Base-by-base conservation (phyloP, 2,113 vertebrate genomes). In the Choloepus hoffmanni region DNA sequence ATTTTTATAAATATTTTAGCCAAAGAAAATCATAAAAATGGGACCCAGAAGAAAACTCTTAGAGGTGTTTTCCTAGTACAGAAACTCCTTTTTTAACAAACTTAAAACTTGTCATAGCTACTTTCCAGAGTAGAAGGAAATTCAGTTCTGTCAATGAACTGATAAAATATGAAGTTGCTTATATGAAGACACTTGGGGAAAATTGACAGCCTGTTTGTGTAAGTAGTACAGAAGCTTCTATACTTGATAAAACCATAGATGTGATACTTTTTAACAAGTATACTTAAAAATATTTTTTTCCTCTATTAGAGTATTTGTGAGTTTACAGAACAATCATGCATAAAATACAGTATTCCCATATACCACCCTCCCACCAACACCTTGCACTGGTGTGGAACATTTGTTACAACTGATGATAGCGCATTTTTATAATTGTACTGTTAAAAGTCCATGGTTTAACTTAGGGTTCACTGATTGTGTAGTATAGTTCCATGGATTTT, bases 1-100 rank as follows among this genome's bases (percentile, higher is more conserved):
- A 36, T 62, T 79, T 95, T 43, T 87, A 12, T 62, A 89, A 73
- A 45, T 90, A 63, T 92, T 79, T 84, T 28, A 91, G 67, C 30
- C 65, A 65, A 40, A 95, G 11, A 62, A 72, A 90, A 45, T 74
- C 84, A 10, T 62, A 72, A 82, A 95, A 87, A 86, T 58, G 45
- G 45, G 70, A 78, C 68, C 45, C 62, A 83, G 5, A 40, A 45
- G 87, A 84, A 82, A 83, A 84, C 8, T 55, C 23, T 85, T 65
- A 77, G 53, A 96, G 48, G n/a, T 74, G 14, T 88, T 94, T 87
- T 73, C 10, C 45, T 72, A 65, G 14, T 26, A 26, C 3, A 90
- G 63, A 84, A 95, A 84, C 23, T 84, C 30, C 7, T 90, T 40
- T 92, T 82, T 62, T 55, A 53, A 92, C 33, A 72, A 21, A n/a